These are phyloP conservation scores for Brachionus rubens DNA, from an alignment of 1,140 invertebrate genomes.

Conservation along the genomic window DNA sequence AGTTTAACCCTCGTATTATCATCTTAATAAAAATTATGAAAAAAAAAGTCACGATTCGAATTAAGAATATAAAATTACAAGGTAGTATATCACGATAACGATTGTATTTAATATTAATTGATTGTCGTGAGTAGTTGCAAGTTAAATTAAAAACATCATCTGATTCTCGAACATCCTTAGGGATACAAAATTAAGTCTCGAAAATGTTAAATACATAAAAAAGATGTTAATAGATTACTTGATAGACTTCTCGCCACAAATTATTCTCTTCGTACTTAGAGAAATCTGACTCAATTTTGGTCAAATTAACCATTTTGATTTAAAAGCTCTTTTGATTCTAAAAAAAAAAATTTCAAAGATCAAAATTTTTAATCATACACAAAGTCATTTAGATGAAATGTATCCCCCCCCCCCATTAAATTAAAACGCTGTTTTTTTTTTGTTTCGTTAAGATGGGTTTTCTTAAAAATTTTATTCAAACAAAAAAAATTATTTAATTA, in stretches of 20 bases:
- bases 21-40: too few relatives aligned
- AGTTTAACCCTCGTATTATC: constrained; percentile 82
- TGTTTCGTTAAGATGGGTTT: too few relatives aligned
- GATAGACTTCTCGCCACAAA: constrained; percentile 17
- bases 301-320: background rate
- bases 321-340: background rate
- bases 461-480: too few relatives aligned
- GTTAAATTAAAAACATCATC: constrained; percentile 40
- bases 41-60: background rate
- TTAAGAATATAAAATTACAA: constrained; percentile 61
- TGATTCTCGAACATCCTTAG: background rate
- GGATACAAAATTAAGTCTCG: too few relatives aligned
- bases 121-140: constrained; percentile 68
- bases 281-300: constrained; percentile 17
- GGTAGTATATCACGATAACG: constrained; percentile 91
- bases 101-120: constrained; percentile 76
- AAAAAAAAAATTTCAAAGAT: background rate
- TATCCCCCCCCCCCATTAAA: too few relatives aligned
- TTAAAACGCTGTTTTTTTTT: too few relatives aligned
- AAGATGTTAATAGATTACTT: background rate
- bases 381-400: too few relatives aligned
- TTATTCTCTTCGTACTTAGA: constrained; percentile 14
- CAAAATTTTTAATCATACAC: too few relatives aligned
- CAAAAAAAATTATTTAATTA: too few relatives aligned
- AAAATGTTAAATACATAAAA: background rate